These are phyloP conservation scores for Danaus chrysippus DNA, from an alignment of 2,888 invertebrate genomes.

Conservation along the genomic window DNA sequence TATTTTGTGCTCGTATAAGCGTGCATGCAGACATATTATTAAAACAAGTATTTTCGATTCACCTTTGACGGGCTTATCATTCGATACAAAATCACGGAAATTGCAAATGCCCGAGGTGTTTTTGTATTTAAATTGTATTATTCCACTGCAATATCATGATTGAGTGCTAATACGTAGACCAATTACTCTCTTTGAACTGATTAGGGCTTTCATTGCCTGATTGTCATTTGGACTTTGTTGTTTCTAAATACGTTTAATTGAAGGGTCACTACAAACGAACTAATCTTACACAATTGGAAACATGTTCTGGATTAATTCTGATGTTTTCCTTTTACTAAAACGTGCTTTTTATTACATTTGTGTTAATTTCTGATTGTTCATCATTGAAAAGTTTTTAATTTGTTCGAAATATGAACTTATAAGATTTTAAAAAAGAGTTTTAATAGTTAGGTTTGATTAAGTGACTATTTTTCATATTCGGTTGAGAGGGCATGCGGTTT, in stretches of 20 bases:
- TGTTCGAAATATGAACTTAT: not conserved
- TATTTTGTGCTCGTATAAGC: no score
- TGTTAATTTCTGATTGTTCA: not conserved
- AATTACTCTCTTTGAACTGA: constrained; percentile 39
- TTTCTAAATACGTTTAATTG: constrained; percentile 17
- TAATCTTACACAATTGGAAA: not conserved
- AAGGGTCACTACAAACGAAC: constrained; percentile 9
- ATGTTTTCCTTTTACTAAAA: not conserved
- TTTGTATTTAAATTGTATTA: constrained; percentile 38
- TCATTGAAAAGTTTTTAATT: not conserved
- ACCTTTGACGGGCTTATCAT: constrained; percentile 14
- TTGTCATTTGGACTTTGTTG: constrained; percentile 30
- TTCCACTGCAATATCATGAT: constrained; percentile 37
- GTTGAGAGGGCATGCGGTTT: not conserved
- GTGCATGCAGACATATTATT: no score
- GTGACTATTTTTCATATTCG: not conserved
- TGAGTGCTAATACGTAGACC: constrained; percentile 35
- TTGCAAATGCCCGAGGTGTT: constrained; percentile 28
- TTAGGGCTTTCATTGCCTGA: constrained; percentile 35
- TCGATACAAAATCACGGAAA: constrained; percentile 23
- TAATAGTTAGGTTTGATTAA: not conserved
- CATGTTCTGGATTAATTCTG: not conserved
- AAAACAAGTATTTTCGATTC: not conserved
- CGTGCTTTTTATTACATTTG: not conserved
- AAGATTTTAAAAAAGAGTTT: not conserved